Conservation (phyloP, 2,888 invertebrate species). For the Andricus quercusramuli region DNA sequence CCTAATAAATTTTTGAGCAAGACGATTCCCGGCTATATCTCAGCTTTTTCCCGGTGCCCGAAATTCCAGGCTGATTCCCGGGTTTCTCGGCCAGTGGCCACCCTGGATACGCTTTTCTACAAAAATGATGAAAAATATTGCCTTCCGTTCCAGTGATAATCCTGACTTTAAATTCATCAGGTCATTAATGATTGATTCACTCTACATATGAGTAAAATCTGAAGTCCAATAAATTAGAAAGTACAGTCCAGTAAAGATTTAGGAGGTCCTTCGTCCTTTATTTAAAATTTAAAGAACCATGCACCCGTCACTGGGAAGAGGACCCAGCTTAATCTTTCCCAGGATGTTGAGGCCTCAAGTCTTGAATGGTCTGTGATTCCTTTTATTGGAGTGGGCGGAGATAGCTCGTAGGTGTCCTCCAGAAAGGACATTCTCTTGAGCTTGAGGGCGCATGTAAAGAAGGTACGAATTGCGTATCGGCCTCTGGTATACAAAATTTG, state of each 20-base stretch:
- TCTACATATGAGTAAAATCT: not conserved
- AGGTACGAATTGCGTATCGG: constrained; percentile 33
- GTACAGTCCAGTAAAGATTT: not conserved
- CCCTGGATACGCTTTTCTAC: no score
- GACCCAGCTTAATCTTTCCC: constrained; percentile 18
- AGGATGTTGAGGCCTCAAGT: constrained; percentile 7
- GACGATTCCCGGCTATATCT: no score
- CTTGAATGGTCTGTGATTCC: constrained; percentile 14
- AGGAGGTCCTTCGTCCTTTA: not conserved
- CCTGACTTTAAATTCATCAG: no score
- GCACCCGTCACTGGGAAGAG: not conserved
- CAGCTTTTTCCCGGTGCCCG: no score
- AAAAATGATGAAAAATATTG: no score
- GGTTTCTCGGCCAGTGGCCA: no score
- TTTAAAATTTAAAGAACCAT: constrained; percentile 1
- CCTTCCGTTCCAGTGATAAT: no score
- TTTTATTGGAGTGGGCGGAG: constrained; percentile 20
- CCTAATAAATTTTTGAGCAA: no score
- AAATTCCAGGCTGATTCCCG: no score
- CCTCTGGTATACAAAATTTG: not conserved
- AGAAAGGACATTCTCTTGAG: constrained; percentile 12
- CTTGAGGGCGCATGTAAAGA: constrained; percentile 11
- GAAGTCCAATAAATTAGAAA: not conserved
- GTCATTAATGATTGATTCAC: not conserved
- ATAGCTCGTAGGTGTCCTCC: not conserved